A percentile compares a stretch with the other conserved stretches of the same genome.
Conservation (phyloP, 2,113 vertebrate genomes). For the Eonycteris spelaea region DNA sequence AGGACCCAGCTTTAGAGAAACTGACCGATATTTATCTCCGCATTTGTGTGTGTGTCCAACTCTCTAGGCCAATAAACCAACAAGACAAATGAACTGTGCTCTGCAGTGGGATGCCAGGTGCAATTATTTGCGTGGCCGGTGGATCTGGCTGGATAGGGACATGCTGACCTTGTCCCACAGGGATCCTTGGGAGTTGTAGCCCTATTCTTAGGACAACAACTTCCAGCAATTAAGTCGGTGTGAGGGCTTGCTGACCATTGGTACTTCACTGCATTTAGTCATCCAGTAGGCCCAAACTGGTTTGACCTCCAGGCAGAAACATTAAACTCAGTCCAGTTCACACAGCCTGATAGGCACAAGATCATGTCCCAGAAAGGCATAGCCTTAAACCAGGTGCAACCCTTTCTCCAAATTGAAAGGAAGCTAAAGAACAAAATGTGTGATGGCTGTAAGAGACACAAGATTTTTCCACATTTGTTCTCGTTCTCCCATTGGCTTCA, state of each 20-base stretch:
- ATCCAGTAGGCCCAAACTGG: neutral
- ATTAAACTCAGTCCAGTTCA: neutral
- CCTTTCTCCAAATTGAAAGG: neutral
- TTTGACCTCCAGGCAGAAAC: constrained; percentile 19
- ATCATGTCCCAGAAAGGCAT: neutral
- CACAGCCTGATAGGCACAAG: neutral
- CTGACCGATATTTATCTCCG: constrained; percentile 80
- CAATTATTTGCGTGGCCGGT: constrained; percentile 41
- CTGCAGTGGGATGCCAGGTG: constrained; percentile 48
- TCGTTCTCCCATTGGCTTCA: neutral
- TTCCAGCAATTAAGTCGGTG: neutral
- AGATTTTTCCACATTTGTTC: neutral
- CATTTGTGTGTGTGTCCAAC: constrained; percentile 80
- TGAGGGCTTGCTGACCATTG: neutral
- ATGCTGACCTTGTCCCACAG: neutral
- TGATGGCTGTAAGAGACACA: neutral
- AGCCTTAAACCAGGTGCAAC: neutral
- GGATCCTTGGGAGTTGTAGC: neutral
- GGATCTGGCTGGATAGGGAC: constrained; percentile 32
- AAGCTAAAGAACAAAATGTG: neutral
- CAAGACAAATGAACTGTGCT: constrained; percentile 67
- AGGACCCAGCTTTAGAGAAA: constrained; percentile 76
- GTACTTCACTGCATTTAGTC: neutral
- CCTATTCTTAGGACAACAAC: neutral
- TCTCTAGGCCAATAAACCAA: constrained; percentile 79